phyloP scores from a whole-genome alignment of 2,113 vertebrate genomes.

The Thryonomys swinderianus region DNA sequence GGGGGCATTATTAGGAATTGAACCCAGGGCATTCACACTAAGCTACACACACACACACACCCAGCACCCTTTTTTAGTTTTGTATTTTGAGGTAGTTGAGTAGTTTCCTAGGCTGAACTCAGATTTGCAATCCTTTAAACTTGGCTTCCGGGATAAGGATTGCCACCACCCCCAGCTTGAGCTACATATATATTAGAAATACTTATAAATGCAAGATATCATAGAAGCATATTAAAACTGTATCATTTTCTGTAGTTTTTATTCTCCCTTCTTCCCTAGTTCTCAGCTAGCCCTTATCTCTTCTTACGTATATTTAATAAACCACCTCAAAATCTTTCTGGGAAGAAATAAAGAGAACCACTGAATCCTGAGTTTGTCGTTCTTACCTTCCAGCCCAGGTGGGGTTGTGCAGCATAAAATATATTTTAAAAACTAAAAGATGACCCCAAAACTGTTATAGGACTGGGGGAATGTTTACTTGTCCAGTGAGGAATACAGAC shows the following conservation, averaged over 20 bases:
- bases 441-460: background rate
- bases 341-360: background rate
- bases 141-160: no score
- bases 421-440: background rate
- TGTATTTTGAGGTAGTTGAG: background rate
- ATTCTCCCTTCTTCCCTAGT: background rate
- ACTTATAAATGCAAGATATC: background rate
- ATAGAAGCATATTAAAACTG: background rate
- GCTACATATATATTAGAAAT: background rate
- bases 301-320: background rate
- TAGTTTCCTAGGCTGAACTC: background rate
- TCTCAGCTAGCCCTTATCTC: background rate
- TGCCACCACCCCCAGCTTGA: background rate
- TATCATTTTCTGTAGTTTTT: background rate
- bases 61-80: background rate
- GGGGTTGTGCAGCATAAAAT: background rate
- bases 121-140: background rate
- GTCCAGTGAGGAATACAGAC: background rate
- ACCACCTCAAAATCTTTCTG: background rate
- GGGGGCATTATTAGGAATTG: background rate
- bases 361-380: no score
- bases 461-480: rapidly evolving
- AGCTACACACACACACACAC: background rate
- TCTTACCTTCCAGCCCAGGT: background rate
- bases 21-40: background rate